phyloP scores from a whole-genome alignment of 2,797 vertebrate species.

The Peromyscus nudipes region DNA sequence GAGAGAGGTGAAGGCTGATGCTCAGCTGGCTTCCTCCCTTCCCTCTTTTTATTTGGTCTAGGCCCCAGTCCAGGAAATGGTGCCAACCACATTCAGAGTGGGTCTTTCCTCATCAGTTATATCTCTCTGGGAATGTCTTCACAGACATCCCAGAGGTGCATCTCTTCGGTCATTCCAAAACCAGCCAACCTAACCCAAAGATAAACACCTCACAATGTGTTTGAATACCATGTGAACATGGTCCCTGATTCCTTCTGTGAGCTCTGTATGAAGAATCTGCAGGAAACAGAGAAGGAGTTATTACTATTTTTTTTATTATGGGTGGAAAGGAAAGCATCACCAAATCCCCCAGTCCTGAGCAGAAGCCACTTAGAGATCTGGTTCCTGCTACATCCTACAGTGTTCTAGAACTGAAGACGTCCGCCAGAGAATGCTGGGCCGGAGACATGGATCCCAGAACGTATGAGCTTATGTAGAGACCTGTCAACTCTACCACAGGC shows the following conservation, averaged over 20 bases:
- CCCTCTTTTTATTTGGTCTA: neutral
- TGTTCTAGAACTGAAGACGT: neutral
- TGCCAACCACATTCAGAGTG: neutral
- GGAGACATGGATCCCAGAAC: neutral
- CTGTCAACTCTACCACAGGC: neutral
- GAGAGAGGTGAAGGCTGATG: neutral
- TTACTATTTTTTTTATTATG: too few species aligned
- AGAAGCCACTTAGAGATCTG: too few species aligned
- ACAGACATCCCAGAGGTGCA: neutral
- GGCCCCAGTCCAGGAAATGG: neutral
- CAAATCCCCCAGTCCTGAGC: neutral
- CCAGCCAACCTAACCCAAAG: neutral
- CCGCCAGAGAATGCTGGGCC: fast-evolving
- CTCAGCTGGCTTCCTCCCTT: neutral
- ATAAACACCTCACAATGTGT: neutral
- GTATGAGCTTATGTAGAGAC: neutral
- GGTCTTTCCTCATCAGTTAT: neutral
- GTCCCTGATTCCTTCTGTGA: neutral
- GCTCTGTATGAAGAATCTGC: neutral
- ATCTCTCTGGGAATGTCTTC: neutral
- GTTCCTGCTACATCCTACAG: neutral
- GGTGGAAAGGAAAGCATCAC: neutral
- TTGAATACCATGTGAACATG: neutral
- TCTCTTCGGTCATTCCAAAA: neutral
- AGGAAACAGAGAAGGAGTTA: neutral